phyloP scores from a whole-genome alignment of 2,113 vertebrate genomes.

The Muscicapa adusta region DNA sequence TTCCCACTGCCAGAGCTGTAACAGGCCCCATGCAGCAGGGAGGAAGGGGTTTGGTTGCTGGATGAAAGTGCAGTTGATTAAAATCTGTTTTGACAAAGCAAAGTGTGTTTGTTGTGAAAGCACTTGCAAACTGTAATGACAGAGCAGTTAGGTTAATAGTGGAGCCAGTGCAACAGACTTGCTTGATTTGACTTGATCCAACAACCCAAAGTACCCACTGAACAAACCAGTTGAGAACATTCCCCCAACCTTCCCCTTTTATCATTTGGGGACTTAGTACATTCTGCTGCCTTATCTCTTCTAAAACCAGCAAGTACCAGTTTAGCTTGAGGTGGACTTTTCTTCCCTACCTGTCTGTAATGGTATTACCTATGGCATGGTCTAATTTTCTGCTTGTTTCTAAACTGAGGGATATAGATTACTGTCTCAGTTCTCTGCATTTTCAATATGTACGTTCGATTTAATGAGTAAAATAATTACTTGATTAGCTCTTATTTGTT shows the following conservation, averaged over 20 bases:
- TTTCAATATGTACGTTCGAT: neutral
- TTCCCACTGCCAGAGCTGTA: fast-evolving
- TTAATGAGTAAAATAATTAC: neutral
- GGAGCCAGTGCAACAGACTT: neutral
- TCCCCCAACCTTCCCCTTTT: neutral
- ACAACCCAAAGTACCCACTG: neutral
- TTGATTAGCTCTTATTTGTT: neutral
- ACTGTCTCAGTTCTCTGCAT: neutral
- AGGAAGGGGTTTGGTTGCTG: neutral
- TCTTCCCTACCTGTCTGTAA: neutral
- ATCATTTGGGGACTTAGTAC: neutral
- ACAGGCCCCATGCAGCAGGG: fast-evolving
- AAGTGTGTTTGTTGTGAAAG: conserved; percentile 3
- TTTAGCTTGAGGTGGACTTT: neutral
- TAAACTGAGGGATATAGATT: neutral
- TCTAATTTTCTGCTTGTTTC: neutral
- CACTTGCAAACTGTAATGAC: neutral
- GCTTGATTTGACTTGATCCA: neutral
- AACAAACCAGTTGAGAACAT: neutral
- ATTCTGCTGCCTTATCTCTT: neutral
- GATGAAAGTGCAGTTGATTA: neutral
- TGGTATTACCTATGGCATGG: neutral
- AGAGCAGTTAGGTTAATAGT: neutral
- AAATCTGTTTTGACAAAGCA: neutral
- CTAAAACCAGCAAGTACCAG: neutral